These are phyloP conservation scores for Cavia aperea DNA, from an alignment of 2,113 vertebrate genomes.

Conservation along the genomic window DNA sequence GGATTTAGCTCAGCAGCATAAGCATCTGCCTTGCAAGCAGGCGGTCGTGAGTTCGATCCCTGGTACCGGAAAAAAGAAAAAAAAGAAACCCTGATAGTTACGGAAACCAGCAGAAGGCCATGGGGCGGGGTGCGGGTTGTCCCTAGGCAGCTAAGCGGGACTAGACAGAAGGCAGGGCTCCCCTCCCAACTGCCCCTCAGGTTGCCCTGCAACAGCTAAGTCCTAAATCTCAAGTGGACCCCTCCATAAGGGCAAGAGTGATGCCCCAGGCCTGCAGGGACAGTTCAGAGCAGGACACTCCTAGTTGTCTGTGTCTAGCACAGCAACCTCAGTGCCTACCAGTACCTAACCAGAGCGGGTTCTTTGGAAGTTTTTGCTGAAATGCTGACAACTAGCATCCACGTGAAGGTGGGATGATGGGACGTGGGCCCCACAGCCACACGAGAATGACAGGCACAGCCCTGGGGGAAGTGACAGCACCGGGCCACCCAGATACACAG, in stretches of 20 bases:
- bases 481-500: background rate
- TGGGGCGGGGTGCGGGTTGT: too few species aligned
- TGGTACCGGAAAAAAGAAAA: too few species aligned
- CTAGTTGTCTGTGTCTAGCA: background rate
- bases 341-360: background rate
- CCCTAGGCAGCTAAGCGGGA: background rate
- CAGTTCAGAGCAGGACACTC: fast-evolving
- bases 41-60: too few species aligned
- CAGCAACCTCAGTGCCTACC: fast-evolving
- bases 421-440: fast-evolving
- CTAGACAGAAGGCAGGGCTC: background rate
- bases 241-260: background rate
- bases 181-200: background rate
- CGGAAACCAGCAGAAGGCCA: too few species aligned
- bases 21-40: too few species aligned
- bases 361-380: fast-evolving
- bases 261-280: fast-evolving
- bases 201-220: fast-evolving
- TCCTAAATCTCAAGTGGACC: background rate
- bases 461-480: fast-evolving
- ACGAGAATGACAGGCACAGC: background rate
- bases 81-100: background rate
- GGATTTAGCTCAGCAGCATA: too few species aligned
- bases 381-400: fast-evolving
- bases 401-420: fast-evolving